Evolutionary conservation across 1,140 invertebrate species (phyloP).

Genomic region (Asbolus verrucosus): DNA sequence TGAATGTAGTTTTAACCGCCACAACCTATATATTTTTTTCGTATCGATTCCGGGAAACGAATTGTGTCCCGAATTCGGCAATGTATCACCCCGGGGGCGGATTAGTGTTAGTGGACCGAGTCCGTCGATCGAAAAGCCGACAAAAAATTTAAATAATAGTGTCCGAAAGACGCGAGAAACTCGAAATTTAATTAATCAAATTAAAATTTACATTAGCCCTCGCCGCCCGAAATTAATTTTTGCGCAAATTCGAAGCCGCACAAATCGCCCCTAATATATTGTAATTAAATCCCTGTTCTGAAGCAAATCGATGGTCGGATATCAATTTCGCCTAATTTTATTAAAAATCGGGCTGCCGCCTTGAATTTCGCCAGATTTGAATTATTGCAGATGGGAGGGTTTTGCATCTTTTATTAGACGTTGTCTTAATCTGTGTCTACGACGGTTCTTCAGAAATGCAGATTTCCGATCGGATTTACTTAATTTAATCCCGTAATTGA

Average conservation of each 20-base stretch:
- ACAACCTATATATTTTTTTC: conserved; percentile 32
- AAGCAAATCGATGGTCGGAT: too few relatives aligned
- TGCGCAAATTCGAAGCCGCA: too few relatives aligned
- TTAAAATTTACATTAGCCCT: background rate
- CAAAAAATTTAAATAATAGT: conserved; percentile 37
- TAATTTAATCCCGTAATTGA: too few relatives aligned
- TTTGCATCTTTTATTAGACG: too few relatives aligned
- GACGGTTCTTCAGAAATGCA: too few relatives aligned
- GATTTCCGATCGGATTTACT: too few relatives aligned
- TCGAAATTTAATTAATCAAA: background rate
- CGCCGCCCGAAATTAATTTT: too few relatives aligned
- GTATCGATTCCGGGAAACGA: conserved; percentile 20
- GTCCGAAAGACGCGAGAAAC: background rate
- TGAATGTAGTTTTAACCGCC: conserved; percentile 6
- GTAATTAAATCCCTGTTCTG: too few relatives aligned
- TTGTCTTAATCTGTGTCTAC: too few relatives aligned
- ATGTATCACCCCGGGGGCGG: conserved; percentile 16
- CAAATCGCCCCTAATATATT: too few relatives aligned
- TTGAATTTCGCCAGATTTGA: conserved; percentile 2
- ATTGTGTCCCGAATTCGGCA: conserved; percentile 23
- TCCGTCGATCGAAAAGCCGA: conserved; percentile 15
- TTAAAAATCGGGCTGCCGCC: too few relatives aligned
- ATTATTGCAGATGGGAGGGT: background rate
- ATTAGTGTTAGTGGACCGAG: conserved; percentile 18
- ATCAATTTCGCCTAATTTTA: too few relatives aligned